Evolutionary conservation across 1,140 invertebrate species (phyloP), one percentile per base, ranked within the genome.

Genomic region (Aphaenogaster rudis): DNA sequence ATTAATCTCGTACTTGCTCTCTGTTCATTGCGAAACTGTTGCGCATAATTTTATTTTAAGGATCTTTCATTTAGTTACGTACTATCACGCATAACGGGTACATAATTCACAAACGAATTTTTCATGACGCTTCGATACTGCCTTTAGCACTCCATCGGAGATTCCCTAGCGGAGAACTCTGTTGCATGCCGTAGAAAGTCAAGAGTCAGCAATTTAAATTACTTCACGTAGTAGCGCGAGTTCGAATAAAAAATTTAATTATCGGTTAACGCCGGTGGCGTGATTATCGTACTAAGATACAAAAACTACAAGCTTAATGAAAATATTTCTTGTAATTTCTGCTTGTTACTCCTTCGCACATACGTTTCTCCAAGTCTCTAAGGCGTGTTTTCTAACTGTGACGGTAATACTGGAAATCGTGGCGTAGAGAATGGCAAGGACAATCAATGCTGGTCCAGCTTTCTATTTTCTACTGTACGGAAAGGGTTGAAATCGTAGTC

Each of bases 1-100:
- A 87, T 89, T 89, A 89, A 89, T 90, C 57, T 78, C 57, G 52
- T 72, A 66, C 84, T 81, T 71, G 86, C 61, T 87, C 52, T 59
- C 66, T 42, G 45, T 74, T 82, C 67, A 48, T 17, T 21, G 54
- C n/a, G 54, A 61, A 48, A 74, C 42, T 45, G 52, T 72, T 82
- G 28, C 67, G 67, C 52, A 13, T 59, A 42, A 82, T 72, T 72
- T 48, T 72, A 72, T 72, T 72, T 59, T 21, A 57, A 48, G 50
- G 50, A 57, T 57, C 79, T 59, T 72, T 81, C 42, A 81, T 81
- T 81, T 72, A 57, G 39, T 81, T 81, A 72, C 3, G 13, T 54
- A 79, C 7, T 42, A 45, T 39, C 48, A 45, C 28, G 36, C 17
- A 36, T 72, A 57, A 48, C 39, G 52, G 39, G 28, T 28, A 59